Evolutionary conservation across 2,888 invertebrate species (phyloP).

Genomic region (Andrena camellia): DNA sequence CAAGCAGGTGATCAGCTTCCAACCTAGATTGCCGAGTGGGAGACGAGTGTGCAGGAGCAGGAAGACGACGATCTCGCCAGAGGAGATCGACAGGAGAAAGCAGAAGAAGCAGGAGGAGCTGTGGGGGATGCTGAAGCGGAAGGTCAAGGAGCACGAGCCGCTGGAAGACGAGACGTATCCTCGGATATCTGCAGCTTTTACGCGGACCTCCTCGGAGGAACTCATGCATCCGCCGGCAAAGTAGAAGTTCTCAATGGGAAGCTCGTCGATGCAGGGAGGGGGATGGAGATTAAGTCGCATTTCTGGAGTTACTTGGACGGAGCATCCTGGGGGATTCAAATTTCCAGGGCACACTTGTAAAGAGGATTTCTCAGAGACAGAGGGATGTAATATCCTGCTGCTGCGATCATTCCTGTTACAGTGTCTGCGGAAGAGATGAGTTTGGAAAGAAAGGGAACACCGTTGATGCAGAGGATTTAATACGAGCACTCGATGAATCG

Average conservation of each 20-base stretch:
- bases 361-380: no score
- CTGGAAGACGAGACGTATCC: constrained; percentile 13
- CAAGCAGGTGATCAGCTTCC: no score
- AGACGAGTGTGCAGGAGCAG: neutral
- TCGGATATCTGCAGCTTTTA: constrained; percentile 36
- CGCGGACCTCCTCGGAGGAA: neutral
- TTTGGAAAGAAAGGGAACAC: no score
- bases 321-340: neutral
- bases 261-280: neutral
- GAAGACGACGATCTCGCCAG: neutral
- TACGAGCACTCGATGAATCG: no score
- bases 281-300: neutral
- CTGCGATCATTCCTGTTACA: neutral
- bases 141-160: neutral
- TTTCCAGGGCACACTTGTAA: neutral
- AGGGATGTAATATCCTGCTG: no score
- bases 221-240: accelerated
- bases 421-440: neutral
- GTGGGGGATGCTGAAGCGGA: constrained; percentile 14
- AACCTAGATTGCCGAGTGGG: neutral
- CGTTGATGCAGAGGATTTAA: no score
- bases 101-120: neutral
- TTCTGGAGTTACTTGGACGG: neutral
- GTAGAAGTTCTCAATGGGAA: neutral
- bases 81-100: neutral